Conservation (phyloP, 2,888 invertebrate genomes). For the Flexamia atlantica region DNA sequence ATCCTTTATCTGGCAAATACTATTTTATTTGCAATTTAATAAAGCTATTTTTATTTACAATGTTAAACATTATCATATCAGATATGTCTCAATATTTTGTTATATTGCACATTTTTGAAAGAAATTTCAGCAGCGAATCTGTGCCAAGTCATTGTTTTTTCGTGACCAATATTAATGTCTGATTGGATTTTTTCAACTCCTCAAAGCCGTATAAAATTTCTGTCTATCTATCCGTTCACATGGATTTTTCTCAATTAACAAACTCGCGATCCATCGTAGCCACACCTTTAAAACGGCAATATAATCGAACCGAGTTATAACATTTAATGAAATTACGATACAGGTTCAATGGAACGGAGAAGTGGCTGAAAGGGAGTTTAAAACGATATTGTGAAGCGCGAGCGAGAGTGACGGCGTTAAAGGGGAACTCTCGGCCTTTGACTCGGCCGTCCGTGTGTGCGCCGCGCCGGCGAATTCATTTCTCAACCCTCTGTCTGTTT, state of each 20-base stretch:
- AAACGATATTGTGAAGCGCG: constrained; percentile 36
- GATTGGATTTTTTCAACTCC: too few relatives aligned
- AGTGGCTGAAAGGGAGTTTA: constrained; percentile 43
- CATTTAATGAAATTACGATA: constrained; percentile 43
- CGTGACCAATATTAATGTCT: too few relatives aligned
- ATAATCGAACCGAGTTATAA: constrained; percentile 38
- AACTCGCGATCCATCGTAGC: not conserved
- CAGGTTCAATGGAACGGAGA: constrained; percentile 43
- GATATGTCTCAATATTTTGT: too few relatives aligned
- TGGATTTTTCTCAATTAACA: not conserved
- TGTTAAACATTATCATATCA: too few relatives aligned
- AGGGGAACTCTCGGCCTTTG: constrained; percentile 50
- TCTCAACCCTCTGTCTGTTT: not conserved
- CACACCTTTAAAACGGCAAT: constrained; percentile 19
- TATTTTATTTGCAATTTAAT: too few relatives aligned
- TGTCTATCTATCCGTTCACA: too few relatives aligned
- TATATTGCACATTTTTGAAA: too few relatives aligned
- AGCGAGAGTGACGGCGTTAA: constrained; percentile 39
- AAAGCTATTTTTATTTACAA: too few relatives aligned
- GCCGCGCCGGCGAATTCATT: not conserved
- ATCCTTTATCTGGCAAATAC: too few relatives aligned
- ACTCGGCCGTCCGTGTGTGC: constrained; percentile 8
- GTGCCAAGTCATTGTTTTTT: too few relatives aligned
- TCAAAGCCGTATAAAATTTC: too few relatives aligned
- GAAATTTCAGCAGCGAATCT: too few relatives aligned